Conservation (phyloP, 2,113 vertebrate genomes). For the Nematolebias whitei region DNA sequence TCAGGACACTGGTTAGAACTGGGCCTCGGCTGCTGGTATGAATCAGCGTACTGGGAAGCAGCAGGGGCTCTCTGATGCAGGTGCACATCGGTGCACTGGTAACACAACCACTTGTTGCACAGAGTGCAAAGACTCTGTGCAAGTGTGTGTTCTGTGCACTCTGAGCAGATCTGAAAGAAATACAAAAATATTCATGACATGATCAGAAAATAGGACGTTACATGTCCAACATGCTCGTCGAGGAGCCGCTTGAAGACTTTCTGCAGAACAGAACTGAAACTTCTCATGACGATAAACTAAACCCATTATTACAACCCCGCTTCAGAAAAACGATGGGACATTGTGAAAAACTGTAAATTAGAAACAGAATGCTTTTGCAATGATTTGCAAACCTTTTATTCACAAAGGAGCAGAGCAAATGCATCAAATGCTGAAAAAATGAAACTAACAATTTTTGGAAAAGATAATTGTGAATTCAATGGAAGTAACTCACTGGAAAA, state of each 20-base stretch:
- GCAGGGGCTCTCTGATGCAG: slow-evolving; percentile 68
- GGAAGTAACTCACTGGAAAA: background rate
- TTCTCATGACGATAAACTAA: slow-evolving; percentile 1
- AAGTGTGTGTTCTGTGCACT: slow-evolving; percentile 77
- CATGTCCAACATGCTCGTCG: slow-evolving; percentile 23
- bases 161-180: slow-evolving; percentile 75
- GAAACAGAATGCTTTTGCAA: too few species aligned
- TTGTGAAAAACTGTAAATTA: too few species aligned
- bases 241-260: slow-evolving; percentile 12
- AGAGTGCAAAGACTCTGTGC: slow-evolving; percentile 81
- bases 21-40: slow-evolving; percentile 64
- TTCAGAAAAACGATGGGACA: too few species aligned
- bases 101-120: slow-evolving; percentile 85
- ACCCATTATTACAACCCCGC: background rate
- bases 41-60: slow-evolving; percentile 58
- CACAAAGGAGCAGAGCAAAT: background rate
- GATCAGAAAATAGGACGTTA: slow-evolving; percentile 33
- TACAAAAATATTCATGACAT: slow-evolving; percentile 6
- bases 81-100: slow-evolving; percentile 83
- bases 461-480: too few species aligned
- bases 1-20: slow-evolving; percentile 60
- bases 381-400: too few species aligned
- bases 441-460: too few species aligned
- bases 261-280: background rate
- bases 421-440: background rate